Conservation (phyloP, 2,888 invertebrate genomes). For the Noctua pronuba region DNA sequence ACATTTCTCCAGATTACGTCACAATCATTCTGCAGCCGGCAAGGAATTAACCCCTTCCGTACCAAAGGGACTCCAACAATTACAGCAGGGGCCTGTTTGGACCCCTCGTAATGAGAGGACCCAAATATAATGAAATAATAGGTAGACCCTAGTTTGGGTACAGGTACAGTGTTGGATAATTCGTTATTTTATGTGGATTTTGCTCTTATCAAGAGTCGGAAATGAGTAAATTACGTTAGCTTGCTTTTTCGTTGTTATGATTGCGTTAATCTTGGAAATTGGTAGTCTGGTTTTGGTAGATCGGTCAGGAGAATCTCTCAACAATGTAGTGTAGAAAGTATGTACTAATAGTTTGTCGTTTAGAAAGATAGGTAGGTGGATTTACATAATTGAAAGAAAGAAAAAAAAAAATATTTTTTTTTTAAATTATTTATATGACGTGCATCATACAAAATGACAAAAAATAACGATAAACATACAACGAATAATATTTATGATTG, state of each 20-base stretch:
- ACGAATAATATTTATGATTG: too few species aligned
- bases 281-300: background rate
- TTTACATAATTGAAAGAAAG: too few species aligned
- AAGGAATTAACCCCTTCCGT: slow-evolving; percentile 52
- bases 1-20: slow-evolving; percentile 43
- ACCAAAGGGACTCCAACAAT: slow-evolving; percentile 52
- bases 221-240: slow-evolving; percentile 31
- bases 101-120: slow-evolving; percentile 32
- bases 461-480: too few species aligned
- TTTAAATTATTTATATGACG: too few species aligned
- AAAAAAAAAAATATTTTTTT: too few species aligned
- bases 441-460: too few species aligned
- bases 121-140: slow-evolving; percentile 54
- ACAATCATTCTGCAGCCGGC: slow-evolving; percentile 33
- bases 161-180: slow-evolving; percentile 29
- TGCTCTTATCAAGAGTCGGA: slow-evolving; percentile 18
- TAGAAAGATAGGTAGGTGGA: background rate
- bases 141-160: slow-evolving; percentile 31
- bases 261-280: slow-evolving; percentile 3
- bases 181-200: slow-evolving; percentile 33
- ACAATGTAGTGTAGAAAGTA: background rate
- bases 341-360: background rate
- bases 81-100: slow-evolving; percentile 35
- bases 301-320: background rate
- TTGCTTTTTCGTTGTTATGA: slow-evolving; percentile 2